phyloP scores from a whole-genome alignment of 2,888 invertebrate species.

The Morinoia aosen region DNA sequence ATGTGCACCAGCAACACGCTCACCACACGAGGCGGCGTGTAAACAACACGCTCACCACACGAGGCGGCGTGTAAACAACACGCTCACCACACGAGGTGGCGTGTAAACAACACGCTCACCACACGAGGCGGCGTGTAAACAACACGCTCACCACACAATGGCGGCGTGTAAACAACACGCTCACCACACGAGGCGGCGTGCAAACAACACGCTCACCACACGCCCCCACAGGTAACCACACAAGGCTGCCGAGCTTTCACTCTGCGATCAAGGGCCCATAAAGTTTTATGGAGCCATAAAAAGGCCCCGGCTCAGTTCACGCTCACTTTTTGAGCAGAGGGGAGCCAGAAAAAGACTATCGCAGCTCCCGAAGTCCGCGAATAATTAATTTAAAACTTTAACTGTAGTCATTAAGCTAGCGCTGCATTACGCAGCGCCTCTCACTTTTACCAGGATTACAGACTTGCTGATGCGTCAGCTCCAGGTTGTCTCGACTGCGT shows the following conservation, averaged over 20 bases:
- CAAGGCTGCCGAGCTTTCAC: background rate
- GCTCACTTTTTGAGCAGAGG: background rate
- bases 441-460: background rate
- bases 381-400: conserved; percentile 37
- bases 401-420: conserved; percentile 13
- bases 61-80: background rate
- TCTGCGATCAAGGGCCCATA: conserved; percentile 23
- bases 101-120: too few relatives aligned
- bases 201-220: background rate
- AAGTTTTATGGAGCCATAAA: conserved; percentile 31
- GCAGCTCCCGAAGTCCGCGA: background rate
- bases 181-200: background rate
- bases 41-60: background rate
- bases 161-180: background rate
- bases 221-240: background rate
- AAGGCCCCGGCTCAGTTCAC: background rate
- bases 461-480: background rate
- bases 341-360: background rate
- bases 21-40: too few relatives aligned
- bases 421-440: background rate
- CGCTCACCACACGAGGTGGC: too few relatives aligned
- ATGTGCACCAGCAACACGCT: too few relatives aligned
- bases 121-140: too few relatives aligned
- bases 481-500: background rate
- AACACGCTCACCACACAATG: background rate